phyloP scores from a whole-genome alignment of 64 coral and sea anemone genomes.

The Orbicella faveolata region DNA sequence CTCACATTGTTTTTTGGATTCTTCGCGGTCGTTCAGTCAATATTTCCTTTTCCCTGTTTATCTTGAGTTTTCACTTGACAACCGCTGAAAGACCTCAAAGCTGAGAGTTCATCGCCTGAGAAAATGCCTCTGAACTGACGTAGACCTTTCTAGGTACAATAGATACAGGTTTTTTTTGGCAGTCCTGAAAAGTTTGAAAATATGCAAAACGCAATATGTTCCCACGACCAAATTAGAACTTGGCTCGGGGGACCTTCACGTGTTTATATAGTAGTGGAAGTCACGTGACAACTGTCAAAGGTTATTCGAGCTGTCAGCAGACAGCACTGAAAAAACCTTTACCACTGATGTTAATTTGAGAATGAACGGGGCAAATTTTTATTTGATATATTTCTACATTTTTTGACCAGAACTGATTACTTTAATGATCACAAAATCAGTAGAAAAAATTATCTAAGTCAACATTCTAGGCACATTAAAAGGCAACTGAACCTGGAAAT shows the following conservation, averaged over 20 bases:
- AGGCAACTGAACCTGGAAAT: no score
- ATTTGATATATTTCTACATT: no score
- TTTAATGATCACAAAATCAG: no score
- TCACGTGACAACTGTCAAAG: conserved; percentile 1
- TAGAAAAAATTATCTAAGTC: no score
- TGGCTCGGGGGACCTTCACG: background rate
- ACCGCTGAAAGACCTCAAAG: background rate
- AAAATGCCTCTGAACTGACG: background rate
- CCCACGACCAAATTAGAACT: background rate
- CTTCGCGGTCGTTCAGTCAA: background rate
- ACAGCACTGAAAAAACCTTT: background rate
- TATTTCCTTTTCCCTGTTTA: conserved; percentile 34
- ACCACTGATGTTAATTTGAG: background rate
- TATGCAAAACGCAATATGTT: background rate
- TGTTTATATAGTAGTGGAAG: background rate
- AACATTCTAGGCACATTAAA: no score
- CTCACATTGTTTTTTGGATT: background rate
- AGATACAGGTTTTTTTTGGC: background rate
- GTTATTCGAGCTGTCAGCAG: background rate
- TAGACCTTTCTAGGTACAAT: background rate
- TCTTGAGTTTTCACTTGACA: conserved; percentile 14
- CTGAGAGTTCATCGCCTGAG: background rate
- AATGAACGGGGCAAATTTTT: no score
- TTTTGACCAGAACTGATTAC: no score
- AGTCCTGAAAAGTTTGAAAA: background rate